Conservation (phyloP, 2,888 invertebrate genomes). For the Ischnus inquisitorius region DNA sequence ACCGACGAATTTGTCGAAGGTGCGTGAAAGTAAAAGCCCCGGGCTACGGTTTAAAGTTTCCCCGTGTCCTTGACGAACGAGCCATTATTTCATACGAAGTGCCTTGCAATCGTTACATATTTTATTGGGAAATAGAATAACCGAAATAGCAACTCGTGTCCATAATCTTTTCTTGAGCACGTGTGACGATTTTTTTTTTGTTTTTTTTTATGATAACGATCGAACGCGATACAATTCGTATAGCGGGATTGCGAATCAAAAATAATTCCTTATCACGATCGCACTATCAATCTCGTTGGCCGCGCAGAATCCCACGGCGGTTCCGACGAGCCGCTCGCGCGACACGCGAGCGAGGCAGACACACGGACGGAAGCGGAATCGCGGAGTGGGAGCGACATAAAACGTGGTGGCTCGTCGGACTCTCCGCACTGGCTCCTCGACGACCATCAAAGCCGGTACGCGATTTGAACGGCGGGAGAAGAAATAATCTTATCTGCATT, state of each 20-base stretch:
- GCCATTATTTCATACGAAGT: too few species aligned
- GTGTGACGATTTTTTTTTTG: not conserved
- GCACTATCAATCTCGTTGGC: slow-evolving; percentile 47
- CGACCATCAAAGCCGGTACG: slow-evolving; percentile 68
- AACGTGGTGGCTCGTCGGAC: slow-evolving; percentile 69
- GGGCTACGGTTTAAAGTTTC: too few species aligned
- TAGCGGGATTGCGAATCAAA: not conserved
- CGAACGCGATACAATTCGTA: not conserved
- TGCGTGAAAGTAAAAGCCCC: too few species aligned
- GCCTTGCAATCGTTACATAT: too few species aligned
- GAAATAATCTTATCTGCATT: not conserved
- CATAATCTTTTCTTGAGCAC: not conserved
- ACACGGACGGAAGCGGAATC: slow-evolving; percentile 56
- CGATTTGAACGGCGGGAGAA: not conserved
- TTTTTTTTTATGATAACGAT: not conserved
- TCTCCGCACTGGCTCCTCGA: slow-evolving; percentile 76
- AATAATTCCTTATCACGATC: slow-evolving; percentile 58
- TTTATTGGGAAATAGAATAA: too few species aligned
- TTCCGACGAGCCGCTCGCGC: slow-evolving; percentile 43
- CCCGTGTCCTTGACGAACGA: too few species aligned
- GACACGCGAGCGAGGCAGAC: not conserved
- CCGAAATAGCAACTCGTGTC: too few species aligned
- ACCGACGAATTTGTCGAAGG: too few species aligned
- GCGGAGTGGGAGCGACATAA: slow-evolving; percentile 74
- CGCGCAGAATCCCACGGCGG: slow-evolving; percentile 62